Percentiles rank a stretch among this genome's conserved stretches.
Conservation (phyloP, 1,140 invertebrate species). For the Drosophila hydei region DNA sequence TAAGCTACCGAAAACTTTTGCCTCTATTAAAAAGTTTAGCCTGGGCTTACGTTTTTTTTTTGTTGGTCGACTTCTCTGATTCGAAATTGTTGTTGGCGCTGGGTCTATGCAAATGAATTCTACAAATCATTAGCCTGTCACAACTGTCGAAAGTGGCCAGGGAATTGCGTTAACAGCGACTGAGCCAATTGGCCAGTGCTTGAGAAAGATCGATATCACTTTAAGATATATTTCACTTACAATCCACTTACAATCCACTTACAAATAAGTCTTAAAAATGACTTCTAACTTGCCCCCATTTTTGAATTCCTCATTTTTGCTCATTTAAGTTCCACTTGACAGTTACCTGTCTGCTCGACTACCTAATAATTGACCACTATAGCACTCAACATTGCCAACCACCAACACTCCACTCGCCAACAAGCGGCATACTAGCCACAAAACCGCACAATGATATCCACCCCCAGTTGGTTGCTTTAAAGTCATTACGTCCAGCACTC, state of each 20-base stretch:
- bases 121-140: conserved; percentile 68
- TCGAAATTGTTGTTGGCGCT: conserved; percentile 10
- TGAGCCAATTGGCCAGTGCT: too few species aligned
- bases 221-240: neutral
- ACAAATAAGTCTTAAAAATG: neutral
- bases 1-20: conserved; percentile 69
- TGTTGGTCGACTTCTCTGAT: neutral
- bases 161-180: conserved; percentile 18
- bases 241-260: neutral
- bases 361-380: neutral
- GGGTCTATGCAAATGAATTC: conserved; percentile 44
- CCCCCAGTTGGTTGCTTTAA: conserved; percentile 30
- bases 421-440: conserved; percentile 20
- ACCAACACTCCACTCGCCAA: conserved; percentile 20
- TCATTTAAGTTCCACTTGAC: neutral
- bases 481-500: conserved; percentile 50
- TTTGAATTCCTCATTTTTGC: neutral
- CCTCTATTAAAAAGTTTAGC: conserved; percentile 71
- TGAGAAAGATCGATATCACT: too few species aligned
- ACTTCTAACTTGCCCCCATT: neutral
- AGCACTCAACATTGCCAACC: conserved; percentile 18
- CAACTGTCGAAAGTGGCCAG: conserved; percentile 25
- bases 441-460: conserved; percentile 56
- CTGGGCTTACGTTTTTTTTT: conserved; percentile 12
- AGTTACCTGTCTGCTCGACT: neutral